Conservation (phyloP, 2,797 vertebrate species). For the Leptoclinus maculatus region DNA sequence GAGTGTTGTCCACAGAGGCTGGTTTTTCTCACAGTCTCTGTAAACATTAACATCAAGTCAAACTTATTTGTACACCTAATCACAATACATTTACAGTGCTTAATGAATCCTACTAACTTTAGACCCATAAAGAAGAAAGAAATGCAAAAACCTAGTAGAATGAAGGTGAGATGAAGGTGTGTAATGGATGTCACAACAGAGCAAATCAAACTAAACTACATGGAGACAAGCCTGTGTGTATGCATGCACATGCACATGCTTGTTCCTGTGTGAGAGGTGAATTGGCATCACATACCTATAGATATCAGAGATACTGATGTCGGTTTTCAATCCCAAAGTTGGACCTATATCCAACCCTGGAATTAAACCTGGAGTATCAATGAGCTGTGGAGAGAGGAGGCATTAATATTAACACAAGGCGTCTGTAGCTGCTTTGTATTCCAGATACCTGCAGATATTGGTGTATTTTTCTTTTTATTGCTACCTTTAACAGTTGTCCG, state of each 20-base stretch:
- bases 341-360: slow-evolving; percentile 65
- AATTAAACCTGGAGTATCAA: slow-evolving; percentile 81
- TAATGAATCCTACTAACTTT: background rate
- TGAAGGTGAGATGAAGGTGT: background rate
- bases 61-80: background rate
- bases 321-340: slow-evolving; percentile 64
- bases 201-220: background rate
- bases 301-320: slow-evolving; percentile 74
- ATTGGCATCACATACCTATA: slow-evolving; percentile 81
- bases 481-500: slow-evolving; percentile 86
- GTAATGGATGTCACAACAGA: background rate
- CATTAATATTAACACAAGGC: background rate
- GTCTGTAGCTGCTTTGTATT: background rate
- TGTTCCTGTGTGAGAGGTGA: slow-evolving; percentile 6
- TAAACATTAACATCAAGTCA: slow-evolving; percentile 11
- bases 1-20: slow-evolving; percentile 84
- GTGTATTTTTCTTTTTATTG: background rate
- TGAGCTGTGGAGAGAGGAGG: slow-evolving; percentile 76
- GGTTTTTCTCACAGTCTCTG: slow-evolving; percentile 86
- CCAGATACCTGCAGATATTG: background rate
- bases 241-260: background rate
- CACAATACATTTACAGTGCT: background rate
- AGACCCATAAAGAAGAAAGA: background rate
- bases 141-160: background rate
- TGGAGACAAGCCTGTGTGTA: background rate